These are phyloP conservation scores for Palloptera scutellata DNA, from an alignment of 2,888 invertebrate species.

Conservation along the genomic window DNA sequence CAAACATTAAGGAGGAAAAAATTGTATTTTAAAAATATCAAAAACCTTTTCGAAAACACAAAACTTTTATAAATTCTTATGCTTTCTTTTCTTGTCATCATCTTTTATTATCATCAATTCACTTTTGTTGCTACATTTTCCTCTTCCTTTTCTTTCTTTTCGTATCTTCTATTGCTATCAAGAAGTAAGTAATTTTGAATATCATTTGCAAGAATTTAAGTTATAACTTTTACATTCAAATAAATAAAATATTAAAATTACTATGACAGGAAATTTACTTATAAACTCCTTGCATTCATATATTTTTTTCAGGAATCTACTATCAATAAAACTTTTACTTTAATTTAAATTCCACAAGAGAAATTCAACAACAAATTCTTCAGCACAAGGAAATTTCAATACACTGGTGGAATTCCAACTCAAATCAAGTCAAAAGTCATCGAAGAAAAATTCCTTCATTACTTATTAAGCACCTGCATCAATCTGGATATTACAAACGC, in stretches of 20 bases:
- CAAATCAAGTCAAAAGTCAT: too few relatives aligned
- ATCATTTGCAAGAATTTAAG: too few relatives aligned
- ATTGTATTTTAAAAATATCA: not conserved
- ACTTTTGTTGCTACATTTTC: not conserved
- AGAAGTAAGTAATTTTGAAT: too few relatives aligned
- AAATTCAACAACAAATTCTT: too few relatives aligned
- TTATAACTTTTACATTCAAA: too few relatives aligned
- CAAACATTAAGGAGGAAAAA: not conserved
- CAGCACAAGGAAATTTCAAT: too few relatives aligned
- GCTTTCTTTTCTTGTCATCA: not conserved
- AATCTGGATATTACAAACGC: too few relatives aligned
- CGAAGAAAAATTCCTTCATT: too few relatives aligned
- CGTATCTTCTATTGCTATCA: not conserved
- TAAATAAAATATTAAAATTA: not conserved
- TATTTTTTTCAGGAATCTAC: constrained; percentile 26
- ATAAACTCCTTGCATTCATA: too few relatives aligned
- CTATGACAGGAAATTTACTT: not conserved
- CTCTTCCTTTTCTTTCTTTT: not conserved
- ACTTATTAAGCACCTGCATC: too few relatives aligned
- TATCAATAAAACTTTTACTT: constrained; percentile 13
- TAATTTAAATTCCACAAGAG: not conserved
- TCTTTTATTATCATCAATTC: not conserved
- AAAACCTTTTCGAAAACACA: not conserved
- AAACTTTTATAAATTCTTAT: not conserved
- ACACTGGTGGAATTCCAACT: too few relatives aligned